Percentiles rank a stretch among this genome's conserved stretches.
Evolutionary conservation across 2,888 invertebrate species (phyloP).

Genomic region (Diloba caeruleocephala): DNA sequence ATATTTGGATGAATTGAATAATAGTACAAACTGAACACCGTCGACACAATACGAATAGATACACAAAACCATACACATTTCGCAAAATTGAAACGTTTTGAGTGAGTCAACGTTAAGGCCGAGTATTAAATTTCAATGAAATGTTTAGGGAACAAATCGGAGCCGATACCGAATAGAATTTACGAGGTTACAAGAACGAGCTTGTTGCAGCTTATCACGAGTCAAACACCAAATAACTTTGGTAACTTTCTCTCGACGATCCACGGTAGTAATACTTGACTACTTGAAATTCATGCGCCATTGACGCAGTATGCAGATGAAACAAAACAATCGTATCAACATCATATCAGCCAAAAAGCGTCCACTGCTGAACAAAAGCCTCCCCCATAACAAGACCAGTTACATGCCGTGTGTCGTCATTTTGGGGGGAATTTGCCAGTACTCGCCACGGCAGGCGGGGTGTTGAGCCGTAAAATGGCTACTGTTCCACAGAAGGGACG

Average conservation of each 20-base stretch:
- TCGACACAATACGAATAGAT: slow-evolving; percentile 38
- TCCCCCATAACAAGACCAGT: too few relatives aligned
- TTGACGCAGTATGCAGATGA: slow-evolving; percentile 34
- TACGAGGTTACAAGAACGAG: slow-evolving; percentile 75
- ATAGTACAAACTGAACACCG: slow-evolving; percentile 37
- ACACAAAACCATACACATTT: slow-evolving; percentile 64
- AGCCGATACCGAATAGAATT: slow-evolving; percentile 73
- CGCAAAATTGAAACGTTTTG: slow-evolving; percentile 71
- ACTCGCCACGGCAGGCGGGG: too few relatives aligned
- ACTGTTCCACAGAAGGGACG: too few relatives aligned
- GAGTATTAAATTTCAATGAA: slow-evolving; percentile 80
- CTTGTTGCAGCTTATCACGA: slow-evolving; percentile 72
- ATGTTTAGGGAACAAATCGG: slow-evolving; percentile 73
- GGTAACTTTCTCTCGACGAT: slow-evolving; percentile 71
- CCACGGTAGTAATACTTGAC: slow-evolving; percentile 44
- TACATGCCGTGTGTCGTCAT: too few relatives aligned
- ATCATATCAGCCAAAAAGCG: too few relatives aligned
- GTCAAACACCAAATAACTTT: slow-evolving; percentile 67
- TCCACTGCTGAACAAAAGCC: too few relatives aligned
- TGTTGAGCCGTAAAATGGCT: too few relatives aligned
- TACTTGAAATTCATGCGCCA: slow-evolving; percentile 50
- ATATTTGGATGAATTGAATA: slow-evolving; percentile 43
- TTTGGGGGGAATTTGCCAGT: too few relatives aligned
- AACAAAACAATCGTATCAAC: slow-evolving; percentile 51
- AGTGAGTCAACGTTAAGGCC: slow-evolving; percentile 76